phyloP scores from a whole-genome alignment of 2,888 invertebrate species.

The Agriopis aurantiaria region DNA sequence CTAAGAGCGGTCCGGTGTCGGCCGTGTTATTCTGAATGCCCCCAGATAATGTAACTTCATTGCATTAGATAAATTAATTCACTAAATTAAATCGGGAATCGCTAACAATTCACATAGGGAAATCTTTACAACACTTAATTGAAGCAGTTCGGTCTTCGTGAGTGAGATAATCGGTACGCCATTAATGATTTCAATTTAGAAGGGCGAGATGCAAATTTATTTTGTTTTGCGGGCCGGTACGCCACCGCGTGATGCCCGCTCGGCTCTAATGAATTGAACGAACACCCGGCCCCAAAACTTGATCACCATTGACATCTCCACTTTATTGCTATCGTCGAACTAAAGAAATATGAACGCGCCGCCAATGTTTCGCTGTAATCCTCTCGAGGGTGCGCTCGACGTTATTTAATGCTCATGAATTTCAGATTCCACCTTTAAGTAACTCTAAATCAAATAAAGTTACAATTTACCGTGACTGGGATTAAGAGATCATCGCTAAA shows the following conservation, averaged over 20 bases:
- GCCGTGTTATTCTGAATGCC: conserved; percentile 52
- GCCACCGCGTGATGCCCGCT: conserved; percentile 54
- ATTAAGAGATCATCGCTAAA: conserved; percentile 38
- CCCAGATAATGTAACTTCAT: conserved; percentile 52
- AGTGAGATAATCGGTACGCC: conserved; percentile 81
- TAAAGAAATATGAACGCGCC: conserved; percentile 32
- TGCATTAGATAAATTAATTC: conserved; percentile 73
- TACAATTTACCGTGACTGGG: conserved; percentile 35
- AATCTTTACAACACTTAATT: conserved; percentile 83
- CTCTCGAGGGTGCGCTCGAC: conserved; percentile 17
- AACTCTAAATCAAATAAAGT: conserved; percentile 38
- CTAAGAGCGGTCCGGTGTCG: conserved; percentile 39
- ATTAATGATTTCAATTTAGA: conserved; percentile 84
- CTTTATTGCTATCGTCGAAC: conserved; percentile 40
- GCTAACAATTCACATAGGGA: conserved; percentile 79
- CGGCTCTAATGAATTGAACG: conserved; percentile 67
- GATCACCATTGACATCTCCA: conserved; percentile 36
- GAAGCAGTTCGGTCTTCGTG: conserved; percentile 78
- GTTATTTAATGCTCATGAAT: conserved; percentile 36
- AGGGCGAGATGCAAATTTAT: conserved; percentile 79
- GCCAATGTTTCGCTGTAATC: conserved; percentile 35
- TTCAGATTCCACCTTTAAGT: conserved; percentile 30
- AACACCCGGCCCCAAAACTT: conserved; percentile 52
- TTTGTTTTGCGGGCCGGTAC: conserved; percentile 66
- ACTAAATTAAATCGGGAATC: conserved; percentile 73